phyloP scores from a whole-genome alignment of 2,888 invertebrate genomes.

The Herminia tarsipennalis region DNA sequence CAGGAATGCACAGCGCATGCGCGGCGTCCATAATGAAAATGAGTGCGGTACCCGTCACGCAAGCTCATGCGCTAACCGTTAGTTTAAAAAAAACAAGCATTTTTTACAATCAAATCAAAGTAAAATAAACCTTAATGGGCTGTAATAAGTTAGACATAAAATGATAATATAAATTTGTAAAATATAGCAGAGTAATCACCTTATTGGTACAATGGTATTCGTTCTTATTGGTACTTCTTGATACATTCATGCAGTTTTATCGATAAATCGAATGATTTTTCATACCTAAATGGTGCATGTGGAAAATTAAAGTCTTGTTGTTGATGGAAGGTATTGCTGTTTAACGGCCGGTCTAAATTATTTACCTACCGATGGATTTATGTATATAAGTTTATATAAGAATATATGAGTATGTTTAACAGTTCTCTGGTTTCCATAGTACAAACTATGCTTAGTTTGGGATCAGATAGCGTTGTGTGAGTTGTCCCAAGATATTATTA shows the following conservation, averaged over 20 bases:
- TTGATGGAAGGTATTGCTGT: too few relatives aligned
- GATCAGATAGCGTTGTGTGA: too few relatives aligned
- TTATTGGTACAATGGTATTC: too few relatives aligned
- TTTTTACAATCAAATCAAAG: slow-evolving; percentile 11
- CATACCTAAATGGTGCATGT: slow-evolving; percentile 25
- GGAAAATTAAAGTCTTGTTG: slow-evolving; percentile 19
- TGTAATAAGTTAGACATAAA: not conserved
- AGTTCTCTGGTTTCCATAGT: too few relatives aligned
- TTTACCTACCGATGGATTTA: too few relatives aligned
- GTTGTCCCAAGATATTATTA: too few relatives aligned
- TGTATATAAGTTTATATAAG: too few relatives aligned
- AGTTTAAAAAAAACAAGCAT: slow-evolving; percentile 41
- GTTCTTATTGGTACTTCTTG: too few relatives aligned
- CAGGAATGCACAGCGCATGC: slow-evolving; percentile 71
- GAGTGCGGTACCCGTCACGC: slow-evolving; percentile 64
- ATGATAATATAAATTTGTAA: slow-evolving; percentile 13
- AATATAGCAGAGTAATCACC: slow-evolving; percentile 18
- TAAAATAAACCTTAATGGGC: slow-evolving; percentile 20
- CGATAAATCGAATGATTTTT: slow-evolving; percentile 29
- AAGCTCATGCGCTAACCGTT: slow-evolving; percentile 62
- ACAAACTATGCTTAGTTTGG: too few relatives aligned
- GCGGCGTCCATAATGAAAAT: slow-evolving; percentile 64
- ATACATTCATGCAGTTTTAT: too few relatives aligned
- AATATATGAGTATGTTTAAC: too few relatives aligned
- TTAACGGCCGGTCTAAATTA: too few relatives aligned